These are phyloP conservation scores for Limonius californicus DNA, from an alignment of 1,140 invertebrate species.

Conservation along the genomic window DNA sequence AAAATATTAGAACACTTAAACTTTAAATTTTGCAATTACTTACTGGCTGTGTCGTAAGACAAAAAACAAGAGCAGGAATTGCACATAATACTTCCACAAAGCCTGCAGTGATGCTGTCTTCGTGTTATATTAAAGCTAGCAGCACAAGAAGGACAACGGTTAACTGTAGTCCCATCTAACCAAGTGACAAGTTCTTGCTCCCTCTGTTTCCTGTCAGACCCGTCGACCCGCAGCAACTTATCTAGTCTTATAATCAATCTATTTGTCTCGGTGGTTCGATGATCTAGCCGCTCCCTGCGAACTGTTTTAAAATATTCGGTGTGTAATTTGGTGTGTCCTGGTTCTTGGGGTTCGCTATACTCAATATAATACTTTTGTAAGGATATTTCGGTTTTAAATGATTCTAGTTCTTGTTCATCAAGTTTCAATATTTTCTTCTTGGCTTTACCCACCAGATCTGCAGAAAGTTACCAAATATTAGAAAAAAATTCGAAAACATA, in stretches of 20 bases:
- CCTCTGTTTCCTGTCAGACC: conserved; percentile 77
- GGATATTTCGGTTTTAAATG: conserved; percentile 50
- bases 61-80: conserved; percentile 90
- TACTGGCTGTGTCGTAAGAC: conserved; percentile 77
- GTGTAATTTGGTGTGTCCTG: conserved; percentile 64
- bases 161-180: conserved; percentile 87
- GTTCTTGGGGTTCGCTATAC: conserved; percentile 57
- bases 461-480: too few relatives aligned
- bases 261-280: conserved; percentile 91
- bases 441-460: conserved; percentile 81
- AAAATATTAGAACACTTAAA: too few relatives aligned
- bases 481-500: too few relatives aligned
- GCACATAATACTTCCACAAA: conserved; percentile 95
- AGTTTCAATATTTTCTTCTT: conserved; percentile 84
- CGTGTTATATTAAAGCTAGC: conserved; percentile 81
- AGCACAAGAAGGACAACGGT: conserved; percentile 87
- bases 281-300: conserved; percentile 62
- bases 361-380: conserved; percentile 37
- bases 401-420: conserved; percentile 62
- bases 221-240: conserved; percentile 85
- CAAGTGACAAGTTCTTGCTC: conserved; percentile 81
- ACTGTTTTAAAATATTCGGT: conserved; percentile 77
- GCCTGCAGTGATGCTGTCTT: conserved; percentile 91
- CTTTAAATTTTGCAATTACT: too few relatives aligned
- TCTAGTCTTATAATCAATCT: conserved; percentile 92